Base-by-base conservation (phyloP, 2,113 vertebrate genomes). In the Manacus vitellinus region DNA sequence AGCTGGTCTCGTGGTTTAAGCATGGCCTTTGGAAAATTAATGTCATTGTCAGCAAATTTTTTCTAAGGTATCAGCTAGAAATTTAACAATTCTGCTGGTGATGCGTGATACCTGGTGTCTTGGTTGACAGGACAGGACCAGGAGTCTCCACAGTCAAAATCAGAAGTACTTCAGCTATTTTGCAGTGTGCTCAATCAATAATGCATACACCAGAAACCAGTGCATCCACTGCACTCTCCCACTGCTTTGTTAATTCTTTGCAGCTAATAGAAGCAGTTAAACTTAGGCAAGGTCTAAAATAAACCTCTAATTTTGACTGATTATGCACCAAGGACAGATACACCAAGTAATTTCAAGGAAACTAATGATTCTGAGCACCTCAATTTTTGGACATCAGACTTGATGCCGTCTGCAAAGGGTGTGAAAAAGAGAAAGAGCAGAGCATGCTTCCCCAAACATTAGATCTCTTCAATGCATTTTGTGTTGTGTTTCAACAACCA, bases 121-220 rank as follows among this genome's bases (percentile, higher is more conserved):
- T 1, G 0, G 25, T 10, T 72, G 37, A 43, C 16, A 87, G 49
- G 49, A 28, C 27, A 59, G 39, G 65, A 59, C 15, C 31, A 58
- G 56, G 25, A 61, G 4, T 23, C 55, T 63, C 8, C 27, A 22
- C 4, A 5, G 25, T 25, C 39, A 80, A 79, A 79, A 54, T 28
- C 15, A 77, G n/a, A 15, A 71, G 39, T 9, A 33, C 28, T 44
- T 72, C 4, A 47, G 51, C 43, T 81, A 0, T 55, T 78, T 87
- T 84, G 23, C 21, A 10, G 8, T 6, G 25, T 46, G 23, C 19
- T 87, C 10, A 51, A 2, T 33, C 37, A 33, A 9, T 41, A 83
- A 44, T 0, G 0, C 2, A 13, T 6, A 41, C 8, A 20, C 11
- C 46, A 75, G 43, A 82, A 70, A 4, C 3, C 24, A 66, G 15